A percentile compares a stretch with the other conserved stretches of the same genome.
Conservation (phyloP, 2,113 vertebrate genomes). For the Neotoma lepida region DNA sequence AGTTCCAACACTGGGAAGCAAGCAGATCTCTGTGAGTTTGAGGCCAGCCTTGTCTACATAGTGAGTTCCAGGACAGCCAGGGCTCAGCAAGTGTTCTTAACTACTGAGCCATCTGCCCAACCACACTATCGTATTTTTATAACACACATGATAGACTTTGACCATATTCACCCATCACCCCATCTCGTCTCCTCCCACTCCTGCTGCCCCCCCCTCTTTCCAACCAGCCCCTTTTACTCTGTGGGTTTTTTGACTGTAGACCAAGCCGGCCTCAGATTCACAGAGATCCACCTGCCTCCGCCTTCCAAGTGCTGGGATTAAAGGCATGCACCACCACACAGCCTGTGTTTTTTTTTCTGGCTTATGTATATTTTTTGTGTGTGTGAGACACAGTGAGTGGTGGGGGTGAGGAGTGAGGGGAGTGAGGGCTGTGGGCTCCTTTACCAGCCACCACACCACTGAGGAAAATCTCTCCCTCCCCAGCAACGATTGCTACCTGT, state of each 20-base stretch:
- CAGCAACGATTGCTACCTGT: not conserved
- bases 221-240: not conserved
- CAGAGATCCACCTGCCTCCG: not conserved
- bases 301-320: not conserved
- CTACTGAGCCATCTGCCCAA: not conserved
- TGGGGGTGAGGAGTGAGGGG: not conserved
- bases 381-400: not conserved
- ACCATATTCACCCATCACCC: not conserved
- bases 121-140: not conserved
- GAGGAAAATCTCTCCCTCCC: not conserved
- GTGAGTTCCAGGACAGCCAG: not conserved
- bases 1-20: not conserved
- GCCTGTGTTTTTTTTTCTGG: too few species aligned
- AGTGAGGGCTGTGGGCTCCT: not conserved
- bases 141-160: not conserved
- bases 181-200: not conserved
- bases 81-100: not conserved
- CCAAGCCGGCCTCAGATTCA: not conserved
- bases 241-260: not conserved
- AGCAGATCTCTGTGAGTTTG: not conserved
- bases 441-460: not conserved
- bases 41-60: not conserved
- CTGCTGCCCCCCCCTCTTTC: not conserved
- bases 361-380: not conserved
- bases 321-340: too few species aligned